Evolutionary conservation across 2,797 vertebrate genomes (phyloP), one percentile per base, ranked within the genome.

Genomic region (Eptatretus atami): DNA sequence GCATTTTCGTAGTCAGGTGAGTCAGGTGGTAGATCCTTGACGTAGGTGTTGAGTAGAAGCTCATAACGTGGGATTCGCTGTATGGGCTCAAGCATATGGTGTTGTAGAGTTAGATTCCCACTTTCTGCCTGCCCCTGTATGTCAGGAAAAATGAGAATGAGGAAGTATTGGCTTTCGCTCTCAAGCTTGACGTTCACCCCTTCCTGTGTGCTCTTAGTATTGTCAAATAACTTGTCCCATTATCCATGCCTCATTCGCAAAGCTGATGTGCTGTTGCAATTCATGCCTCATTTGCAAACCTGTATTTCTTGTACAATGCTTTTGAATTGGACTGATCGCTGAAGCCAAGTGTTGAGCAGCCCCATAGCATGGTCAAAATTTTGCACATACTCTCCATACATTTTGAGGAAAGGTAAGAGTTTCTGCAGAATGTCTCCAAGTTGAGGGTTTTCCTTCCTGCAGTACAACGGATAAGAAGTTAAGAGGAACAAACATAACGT

Each of bases 61-160:
- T 93, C 86, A 0, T 95, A 98, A 65, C 88, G 86, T 65, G 90
- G 90, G 71, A 98, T 84, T 69, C 90, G 81, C 67, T 98, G 90
- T 68, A 98, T 84, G 0, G 90, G 90, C 71, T 95, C 90, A 67
- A 98, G 73, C 90, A 94, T 98, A 73, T 95, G 90, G 70, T 98
- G 90, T 75, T 95, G 90, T 70, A 98, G 69, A 0, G 87, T 98
- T 74, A 98, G 73, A 71, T 84, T 94, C 66, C 90, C 88, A 63
- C 90, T 93, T 63, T 87, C 81, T 11, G 87, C 86, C 70, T 92
- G 81, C 72, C 84, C 90, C 90, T 95, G 77, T 10, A 61, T 25
- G 57, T 44, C 31, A 44, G 31, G 31, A 44, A 44, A 44, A 44
- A 44, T 44, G 31, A 8, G 6, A 44, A 44, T 44, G 31, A 44